Evolutionary conservation across 1,140 invertebrate genomes (phyloP).

Genomic region (Araneus ventricosus): DNA sequence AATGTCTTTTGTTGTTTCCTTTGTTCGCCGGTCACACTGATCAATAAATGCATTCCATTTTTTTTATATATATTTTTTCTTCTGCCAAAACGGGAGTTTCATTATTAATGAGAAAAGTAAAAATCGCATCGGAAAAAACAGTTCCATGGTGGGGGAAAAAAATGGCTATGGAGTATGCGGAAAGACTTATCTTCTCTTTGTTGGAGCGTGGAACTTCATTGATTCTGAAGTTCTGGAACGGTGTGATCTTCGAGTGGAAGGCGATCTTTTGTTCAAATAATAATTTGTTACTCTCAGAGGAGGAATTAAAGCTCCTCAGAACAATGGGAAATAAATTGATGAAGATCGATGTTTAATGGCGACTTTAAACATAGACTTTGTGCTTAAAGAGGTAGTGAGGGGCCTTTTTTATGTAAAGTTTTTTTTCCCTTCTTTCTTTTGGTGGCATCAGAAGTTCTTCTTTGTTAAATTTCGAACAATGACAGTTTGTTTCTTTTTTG

Average conservation of each 20-base stretch:
- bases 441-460: not conserved
- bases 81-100: not conserved
- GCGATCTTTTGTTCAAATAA: conserved; percentile 16
- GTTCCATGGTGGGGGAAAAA: not conserved
- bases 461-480: not conserved
- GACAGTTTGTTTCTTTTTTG: not conserved
- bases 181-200: conserved; percentile 34
- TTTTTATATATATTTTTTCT: too few species aligned
- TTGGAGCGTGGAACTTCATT: not conserved
- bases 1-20: conserved; percentile 48
- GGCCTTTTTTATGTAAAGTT: not conserved
- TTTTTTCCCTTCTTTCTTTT: not conserved
- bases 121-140: conserved; percentile 28
- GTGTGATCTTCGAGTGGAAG: not conserved
- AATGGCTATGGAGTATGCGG: not conserved
- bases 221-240: not conserved
- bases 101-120: conserved; percentile 43
- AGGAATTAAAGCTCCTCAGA: not conserved
- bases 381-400: not conserved
- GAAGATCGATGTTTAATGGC: conserved; percentile 22
- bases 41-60: too few species aligned
- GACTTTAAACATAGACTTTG: conserved; percentile 7
- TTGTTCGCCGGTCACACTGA: not conserved
- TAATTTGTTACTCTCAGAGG: conserved; percentile 24
- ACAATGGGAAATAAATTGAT: conserved; percentile 43